Evolutionary conservation across 2,797 vertebrate genomes (phyloP).

Genomic region (Australoheros facetus): DNA sequence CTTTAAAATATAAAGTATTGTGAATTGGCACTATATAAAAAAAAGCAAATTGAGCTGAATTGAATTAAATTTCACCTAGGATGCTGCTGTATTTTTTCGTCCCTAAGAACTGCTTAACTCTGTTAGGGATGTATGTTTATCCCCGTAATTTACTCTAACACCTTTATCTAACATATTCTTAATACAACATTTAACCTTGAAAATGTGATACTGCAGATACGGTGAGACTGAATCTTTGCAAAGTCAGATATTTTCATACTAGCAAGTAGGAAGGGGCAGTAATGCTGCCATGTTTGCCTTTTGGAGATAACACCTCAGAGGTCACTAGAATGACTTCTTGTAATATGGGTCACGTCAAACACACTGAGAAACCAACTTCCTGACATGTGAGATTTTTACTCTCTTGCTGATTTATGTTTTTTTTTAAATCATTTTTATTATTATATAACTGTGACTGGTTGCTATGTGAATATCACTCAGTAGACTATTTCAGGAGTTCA

Average conservation of each 20-base stretch:
- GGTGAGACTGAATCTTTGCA: slow-evolving; percentile 61
- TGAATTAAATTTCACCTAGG: not conserved
- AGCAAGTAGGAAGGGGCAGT: slow-evolving; percentile 25
- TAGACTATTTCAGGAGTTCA: slow-evolving; percentile 37
- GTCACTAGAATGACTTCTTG: slow-evolving; percentile 59
- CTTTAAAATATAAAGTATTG: not conserved
- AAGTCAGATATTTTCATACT: slow-evolving; percentile 67
- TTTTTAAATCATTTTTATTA: slow-evolving; percentile 1
- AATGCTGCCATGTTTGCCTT: slow-evolving; percentile 61
- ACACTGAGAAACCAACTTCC: slow-evolving; percentile 34
- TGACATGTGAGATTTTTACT: slow-evolving; percentile 50
- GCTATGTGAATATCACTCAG: slow-evolving; percentile 42
- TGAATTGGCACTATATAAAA: not conserved
- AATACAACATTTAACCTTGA: slow-evolving; percentile 67
- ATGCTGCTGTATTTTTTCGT: slow-evolving; percentile 24
- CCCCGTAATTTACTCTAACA: slow-evolving; percentile 53
- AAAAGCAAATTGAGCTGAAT: no score
- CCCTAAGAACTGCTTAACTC: slow-evolving; percentile 5
- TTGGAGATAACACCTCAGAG: slow-evolving; percentile 67
- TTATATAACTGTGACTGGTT: slow-evolving; percentile 31
- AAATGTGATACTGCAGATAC: slow-evolving; percentile 62
- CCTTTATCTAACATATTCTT: slow-evolving; percentile 53
- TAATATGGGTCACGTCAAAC: slow-evolving; percentile 65
- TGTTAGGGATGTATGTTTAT: slow-evolving; percentile 26
- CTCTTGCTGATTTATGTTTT: slow-evolving; percentile 17